A percentile compares a stretch with the other conserved stretches of the same genome.
phyloP scores from a whole-genome alignment of 2,888 invertebrate genomes.

The Tromatobia lineatoria region DNA sequence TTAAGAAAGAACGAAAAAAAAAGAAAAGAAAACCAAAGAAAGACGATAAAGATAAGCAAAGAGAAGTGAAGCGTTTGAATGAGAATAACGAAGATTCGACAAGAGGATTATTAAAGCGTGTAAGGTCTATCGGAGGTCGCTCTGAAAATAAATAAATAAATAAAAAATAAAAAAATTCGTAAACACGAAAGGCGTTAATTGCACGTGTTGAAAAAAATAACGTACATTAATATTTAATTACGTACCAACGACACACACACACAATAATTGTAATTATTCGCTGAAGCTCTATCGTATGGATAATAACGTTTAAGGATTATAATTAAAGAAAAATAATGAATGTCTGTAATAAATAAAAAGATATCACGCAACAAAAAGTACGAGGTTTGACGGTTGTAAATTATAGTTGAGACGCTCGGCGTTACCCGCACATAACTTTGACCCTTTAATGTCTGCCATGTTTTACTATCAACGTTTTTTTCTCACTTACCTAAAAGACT shows the following conservation, averaged over 20 bases:
- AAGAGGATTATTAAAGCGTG: conserved; percentile 45
- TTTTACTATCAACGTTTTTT: no score
- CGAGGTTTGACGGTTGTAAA: conserved; percentile 41
- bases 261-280: conserved; percentile 80
- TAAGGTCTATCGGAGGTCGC: conserved; percentile 78
- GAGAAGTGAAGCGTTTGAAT: conserved; percentile 8
- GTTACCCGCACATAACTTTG: conserved; percentile 41
- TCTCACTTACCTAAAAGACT: no score
- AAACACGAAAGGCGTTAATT: conserved; percentile 71
- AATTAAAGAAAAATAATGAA: conserved; percentile 79
- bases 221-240: conserved; percentile 56
- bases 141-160: conserved; percentile 76
- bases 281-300: conserved; percentile 82
- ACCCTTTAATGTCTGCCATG: no score
- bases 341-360: conserved; percentile 85
- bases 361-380: conserved; percentile 79
- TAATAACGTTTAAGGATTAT: conserved; percentile 83
- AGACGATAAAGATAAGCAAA: background rate
- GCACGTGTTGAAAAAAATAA: conserved; percentile 42
- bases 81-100: conserved; percentile 12
- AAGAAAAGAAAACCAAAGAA: background rate
- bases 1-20: conserved; percentile 4
- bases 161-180: conserved; percentile 37
- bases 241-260: conserved; percentile 74
- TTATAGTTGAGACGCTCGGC: conserved; percentile 26